Conservation (phyloP, 2,797 vertebrate species). For the Pangasius sanitwongsei region DNA sequence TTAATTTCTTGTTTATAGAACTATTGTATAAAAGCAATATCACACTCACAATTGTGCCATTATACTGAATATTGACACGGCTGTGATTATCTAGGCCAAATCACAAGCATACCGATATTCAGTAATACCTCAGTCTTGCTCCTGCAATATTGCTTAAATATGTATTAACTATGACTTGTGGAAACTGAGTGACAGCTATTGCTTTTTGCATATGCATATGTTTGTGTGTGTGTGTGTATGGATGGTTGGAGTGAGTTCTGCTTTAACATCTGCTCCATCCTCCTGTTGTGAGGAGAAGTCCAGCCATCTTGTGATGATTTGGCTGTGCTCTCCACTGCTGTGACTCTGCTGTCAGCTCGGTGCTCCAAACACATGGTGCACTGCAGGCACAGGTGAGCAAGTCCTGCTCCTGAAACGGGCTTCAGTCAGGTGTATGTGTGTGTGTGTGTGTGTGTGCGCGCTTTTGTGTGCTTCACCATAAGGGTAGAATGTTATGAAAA, state of each 20-base stretch:
- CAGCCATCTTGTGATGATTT: constrained; percentile 51
- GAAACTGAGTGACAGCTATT: neutral
- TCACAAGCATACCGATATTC: neutral
- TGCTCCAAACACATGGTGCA: constrained; percentile 55
- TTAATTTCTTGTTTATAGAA: neutral
- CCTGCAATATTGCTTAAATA: too few species aligned
- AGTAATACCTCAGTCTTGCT: neutral
- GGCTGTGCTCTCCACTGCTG: constrained; percentile 47
- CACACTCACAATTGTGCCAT: too few species aligned
- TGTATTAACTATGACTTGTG: constrained; percentile 24
- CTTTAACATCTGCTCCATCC: constrained; percentile 53
- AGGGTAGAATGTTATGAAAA: neutral
- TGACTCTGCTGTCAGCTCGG: constrained; percentile 53
- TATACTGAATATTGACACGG: neutral
- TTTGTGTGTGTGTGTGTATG: neutral
- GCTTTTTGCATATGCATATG: neutral
- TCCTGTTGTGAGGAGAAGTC: constrained; percentile 42
- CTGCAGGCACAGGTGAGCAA: constrained; percentile 54
- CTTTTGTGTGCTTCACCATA: constrained; percentile 4
- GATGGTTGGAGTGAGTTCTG: constrained; percentile 22
- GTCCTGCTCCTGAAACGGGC: constrained; percentile 45
- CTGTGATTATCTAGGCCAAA: neutral
- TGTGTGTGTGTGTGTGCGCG: neutral
- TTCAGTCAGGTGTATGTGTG: constrained; percentile 17
- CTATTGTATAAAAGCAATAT: neutral